Percentiles rank a stretch among this genome's conserved stretches.
Conservation (phyloP, 2,797 vertebrate genomes). For the Ispidina picta region DNA sequence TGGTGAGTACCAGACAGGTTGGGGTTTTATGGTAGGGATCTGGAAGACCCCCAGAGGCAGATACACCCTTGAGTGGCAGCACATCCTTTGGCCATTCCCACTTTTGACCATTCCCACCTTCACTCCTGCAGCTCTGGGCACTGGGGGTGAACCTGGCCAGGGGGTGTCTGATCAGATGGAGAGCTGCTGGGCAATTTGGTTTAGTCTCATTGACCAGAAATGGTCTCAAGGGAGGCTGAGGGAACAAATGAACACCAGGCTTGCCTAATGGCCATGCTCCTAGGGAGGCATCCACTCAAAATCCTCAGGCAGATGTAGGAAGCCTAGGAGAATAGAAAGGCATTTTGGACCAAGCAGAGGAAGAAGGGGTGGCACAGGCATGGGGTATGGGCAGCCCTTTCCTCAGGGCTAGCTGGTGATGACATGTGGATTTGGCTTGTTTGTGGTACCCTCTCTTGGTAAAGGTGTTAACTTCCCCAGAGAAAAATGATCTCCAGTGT, state of each 20-base stretch:
- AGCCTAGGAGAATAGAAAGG: not conserved
- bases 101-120: not conserved
- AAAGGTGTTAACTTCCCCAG: not conserved
- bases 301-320: not conserved
- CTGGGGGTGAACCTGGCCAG: fast-evolving
- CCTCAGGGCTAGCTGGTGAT: fast-evolving
- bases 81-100: not conserved
- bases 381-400: fast-evolving
- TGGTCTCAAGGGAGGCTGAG: not conserved
- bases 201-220: not conserved
- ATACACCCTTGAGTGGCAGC: fast-evolving
- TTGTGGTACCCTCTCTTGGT: not conserved
- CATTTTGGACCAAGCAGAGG: fast-evolving
- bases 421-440: not conserved
- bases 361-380: not conserved
- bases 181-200: not conserved
- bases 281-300: not conserved
- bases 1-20: not conserved
- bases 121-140: not conserved
- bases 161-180: fast-evolving
- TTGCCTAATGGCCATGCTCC: not conserved
- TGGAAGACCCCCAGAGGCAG: not conserved
- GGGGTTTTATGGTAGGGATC: not conserved
- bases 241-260: fast-evolving
- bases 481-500: not conserved